Base-by-base conservation (phyloP, 1,140 invertebrate species). In the Littorina saxatilis region DNA sequence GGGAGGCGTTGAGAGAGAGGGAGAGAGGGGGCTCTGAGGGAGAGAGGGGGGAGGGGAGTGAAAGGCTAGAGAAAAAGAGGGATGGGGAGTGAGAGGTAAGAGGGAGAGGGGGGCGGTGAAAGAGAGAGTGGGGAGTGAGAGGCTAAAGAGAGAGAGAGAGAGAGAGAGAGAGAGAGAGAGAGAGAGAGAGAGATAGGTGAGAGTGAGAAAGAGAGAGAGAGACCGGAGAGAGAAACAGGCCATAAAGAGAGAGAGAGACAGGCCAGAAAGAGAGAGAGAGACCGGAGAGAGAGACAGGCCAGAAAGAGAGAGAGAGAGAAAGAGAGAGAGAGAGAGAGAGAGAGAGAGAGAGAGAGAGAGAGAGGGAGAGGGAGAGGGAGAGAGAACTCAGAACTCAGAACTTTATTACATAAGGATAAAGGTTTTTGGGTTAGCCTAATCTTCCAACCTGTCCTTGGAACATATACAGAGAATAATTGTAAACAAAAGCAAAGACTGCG, bases 11-110 rank as follows among this genome's bases (percentile, higher is more conserved):
- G 63, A 39, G 63, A 39, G 63, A 63, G 61, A 63, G 61, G 32
- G 66, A 39, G 66, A 63, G 61, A 63, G 61, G 32, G n/a, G 32
- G 61, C 43, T 47, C n/a, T n/a, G 55, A 58, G 55, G 27, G n/a
- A n/a, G 55, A 58, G 55, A 58, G 55, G 27, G 0, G 55, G 0
- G 55, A 23, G 55, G 55, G 55, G 5, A 4, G 35, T 27, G 1
- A 63, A 17, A 23, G 27, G 20, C 23, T 5, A 20, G 55, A 58
- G 13, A 58, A 27, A 58, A 5, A 58, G 55, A 58, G 13, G 27
- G 55, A 27, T n/a, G 27, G 55, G 27, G 55, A 58, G 55, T 0
- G 55, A 58, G 32, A 70, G 37, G 29, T 7, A 68, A 29, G 20
- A 4, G 35, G 37, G 66, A 70, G 37, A 68, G 66, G 20, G 66